phyloP scores from a whole-genome alignment of 1,140 invertebrate genomes.

The Vanessa atalanta region DNA sequence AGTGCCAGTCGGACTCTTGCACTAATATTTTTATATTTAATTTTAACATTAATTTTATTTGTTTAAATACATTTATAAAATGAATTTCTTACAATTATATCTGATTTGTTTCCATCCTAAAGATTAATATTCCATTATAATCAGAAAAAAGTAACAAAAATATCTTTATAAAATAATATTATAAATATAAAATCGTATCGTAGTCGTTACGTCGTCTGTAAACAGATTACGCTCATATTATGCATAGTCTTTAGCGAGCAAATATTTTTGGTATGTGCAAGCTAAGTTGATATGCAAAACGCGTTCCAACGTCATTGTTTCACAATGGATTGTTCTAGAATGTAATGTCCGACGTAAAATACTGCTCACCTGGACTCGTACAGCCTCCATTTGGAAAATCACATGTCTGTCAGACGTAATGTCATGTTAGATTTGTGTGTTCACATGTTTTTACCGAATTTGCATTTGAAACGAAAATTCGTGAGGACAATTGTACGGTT shows the following conservation, averaged over 20 bases:
- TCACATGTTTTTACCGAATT: not conserved
- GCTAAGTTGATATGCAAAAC: conserved; percentile 51
- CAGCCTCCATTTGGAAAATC: conserved; percentile 2
- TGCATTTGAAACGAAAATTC: not conserved
- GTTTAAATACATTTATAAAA: no score
- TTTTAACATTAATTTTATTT: no score
- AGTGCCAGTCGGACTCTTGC: no score
- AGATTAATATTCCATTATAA: not conserved
- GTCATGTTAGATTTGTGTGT: not conserved
- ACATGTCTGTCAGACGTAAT: not conserved
- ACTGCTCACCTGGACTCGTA: conserved; percentile 13
- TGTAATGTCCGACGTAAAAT: conserved; percentile 44
- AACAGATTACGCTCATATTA: conserved; percentile 18
- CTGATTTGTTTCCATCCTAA: no score
- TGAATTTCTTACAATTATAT: no score
- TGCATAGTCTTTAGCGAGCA: conserved; percentile 37
- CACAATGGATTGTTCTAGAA: conserved; percentile 52
- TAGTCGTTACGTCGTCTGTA: conserved; percentile 3
- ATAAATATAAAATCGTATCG: not conserved
- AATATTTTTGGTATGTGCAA: conserved; percentile 49
- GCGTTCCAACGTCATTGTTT: conserved; percentile 54
- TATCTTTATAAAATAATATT: not conserved
- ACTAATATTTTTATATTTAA: no score
- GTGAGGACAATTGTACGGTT: no score
- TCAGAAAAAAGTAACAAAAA: not conserved